These are phyloP conservation scores for Cyprinodon variegatus DNA, from an alignment of 2,113 vertebrate species.

Conservation along the genomic window DNA sequence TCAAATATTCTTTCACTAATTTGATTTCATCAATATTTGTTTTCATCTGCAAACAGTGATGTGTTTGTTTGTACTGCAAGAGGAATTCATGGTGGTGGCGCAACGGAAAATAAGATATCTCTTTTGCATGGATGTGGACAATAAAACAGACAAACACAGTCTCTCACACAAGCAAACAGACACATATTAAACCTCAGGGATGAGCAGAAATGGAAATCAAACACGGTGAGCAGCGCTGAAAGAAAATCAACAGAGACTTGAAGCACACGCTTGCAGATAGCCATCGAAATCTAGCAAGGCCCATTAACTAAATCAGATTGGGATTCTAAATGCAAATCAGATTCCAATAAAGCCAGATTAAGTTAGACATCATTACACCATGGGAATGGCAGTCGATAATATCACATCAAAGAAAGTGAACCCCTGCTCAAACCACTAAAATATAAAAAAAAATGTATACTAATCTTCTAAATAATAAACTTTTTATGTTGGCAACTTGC, in stretches of 20 bases:
- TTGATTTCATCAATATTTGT: slow-evolving; percentile 79
- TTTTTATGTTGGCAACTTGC: not conserved
- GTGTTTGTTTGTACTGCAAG: slow-evolving; percentile 70
- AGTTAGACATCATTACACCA: slow-evolving; percentile 28
- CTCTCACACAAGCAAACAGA: slow-evolving; percentile 42
- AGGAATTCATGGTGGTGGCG: slow-evolving; percentile 28
- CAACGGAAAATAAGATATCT: slow-evolving; percentile 63
- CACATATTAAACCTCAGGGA: slow-evolving; percentile 41
- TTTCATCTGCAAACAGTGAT: slow-evolving; percentile 72
- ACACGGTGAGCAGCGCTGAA: slow-evolving; percentile 48
- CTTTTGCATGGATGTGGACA: slow-evolving; percentile 53
- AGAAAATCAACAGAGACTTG: slow-evolving; percentile 51
- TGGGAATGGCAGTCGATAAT: slow-evolving; percentile 16
- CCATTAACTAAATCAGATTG: slow-evolving; percentile 42
- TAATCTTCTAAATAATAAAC: not conserved
- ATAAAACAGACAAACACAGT: slow-evolving; percentile 40
- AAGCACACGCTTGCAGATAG: slow-evolving; percentile 34
- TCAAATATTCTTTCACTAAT: slow-evolving; percentile 77
- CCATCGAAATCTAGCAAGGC: slow-evolving; percentile 32
- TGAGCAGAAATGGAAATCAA: slow-evolving; percentile 65
- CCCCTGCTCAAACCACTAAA: not conserved
- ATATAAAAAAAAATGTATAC: not conserved
- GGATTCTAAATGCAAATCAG: slow-evolving; percentile 40
- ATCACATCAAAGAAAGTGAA: slow-evolving; percentile 1
- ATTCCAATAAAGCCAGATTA: slow-evolving; percentile 29